phyloP scores from a whole-genome alignment of 2,797 vertebrate genomes.

The Naso thynnoides region DNA sequence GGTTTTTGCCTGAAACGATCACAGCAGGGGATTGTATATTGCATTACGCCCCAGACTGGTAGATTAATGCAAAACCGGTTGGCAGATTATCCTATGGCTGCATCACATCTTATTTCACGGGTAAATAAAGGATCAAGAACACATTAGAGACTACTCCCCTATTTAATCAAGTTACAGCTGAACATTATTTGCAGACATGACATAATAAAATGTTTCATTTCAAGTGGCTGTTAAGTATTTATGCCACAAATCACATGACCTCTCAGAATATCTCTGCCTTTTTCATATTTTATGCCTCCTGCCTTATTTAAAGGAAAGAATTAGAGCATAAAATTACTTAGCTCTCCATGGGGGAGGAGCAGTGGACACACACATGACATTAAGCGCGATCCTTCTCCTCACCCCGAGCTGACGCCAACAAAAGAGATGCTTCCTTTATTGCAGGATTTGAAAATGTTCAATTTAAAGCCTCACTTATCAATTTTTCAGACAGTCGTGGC shows the following conservation, averaged over 20 bases:
- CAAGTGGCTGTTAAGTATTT: constrained; percentile 77
- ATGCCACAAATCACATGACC: constrained; percentile 76
- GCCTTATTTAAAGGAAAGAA: constrained; percentile 83
- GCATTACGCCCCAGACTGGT: constrained; percentile 36
- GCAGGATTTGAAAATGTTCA: constrained; percentile 26
- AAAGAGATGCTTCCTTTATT: constrained; percentile 55
- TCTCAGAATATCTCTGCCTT: constrained; percentile 77
- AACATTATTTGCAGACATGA: constrained; percentile 69
- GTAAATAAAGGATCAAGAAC: constrained; percentile 73
- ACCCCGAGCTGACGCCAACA: constrained; percentile 50
- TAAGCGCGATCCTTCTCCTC: constrained; percentile 55
- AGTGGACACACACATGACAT: constrained; percentile 67
- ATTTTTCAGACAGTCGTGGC: constrained; percentile 13
- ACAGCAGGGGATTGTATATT: constrained; percentile 51
- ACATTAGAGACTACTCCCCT: constrained; percentile 58
- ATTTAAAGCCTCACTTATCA: constrained; percentile 29
- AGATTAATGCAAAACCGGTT: constrained; percentile 61
- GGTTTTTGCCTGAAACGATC: constrained; percentile 42
- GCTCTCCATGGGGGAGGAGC: constrained; percentile 64
- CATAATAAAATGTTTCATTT: constrained; percentile 76
- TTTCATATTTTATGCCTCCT: constrained; percentile 85
- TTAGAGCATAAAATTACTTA: constrained; percentile 83
- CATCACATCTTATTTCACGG: constrained; percentile 75
- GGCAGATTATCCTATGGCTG: constrained; percentile 67
- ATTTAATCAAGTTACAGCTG: constrained; percentile 66